Percentiles rank a stretch among this genome's conserved stretches.
These are phyloP conservation scores for Enteromius unitaeniatus DNA, from an alignment of 2,797 vertebrate genomes.

Conservation along the genomic window DNA sequence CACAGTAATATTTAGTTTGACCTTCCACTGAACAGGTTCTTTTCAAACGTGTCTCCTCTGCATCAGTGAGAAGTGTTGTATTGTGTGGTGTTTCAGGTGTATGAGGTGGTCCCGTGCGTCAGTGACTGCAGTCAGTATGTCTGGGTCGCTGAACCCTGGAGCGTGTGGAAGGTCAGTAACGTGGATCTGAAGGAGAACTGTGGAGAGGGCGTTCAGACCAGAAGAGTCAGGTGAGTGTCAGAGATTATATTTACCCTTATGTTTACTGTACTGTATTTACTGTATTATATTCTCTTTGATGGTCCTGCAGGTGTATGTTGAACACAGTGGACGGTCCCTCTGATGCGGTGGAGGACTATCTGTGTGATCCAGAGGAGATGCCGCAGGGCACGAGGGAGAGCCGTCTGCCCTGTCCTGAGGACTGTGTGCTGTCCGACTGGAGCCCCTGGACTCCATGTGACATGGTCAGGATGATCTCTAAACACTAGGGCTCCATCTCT, in stretches of 20 bases:
- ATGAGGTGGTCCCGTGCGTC: constrained; percentile 95
- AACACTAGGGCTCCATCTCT: not conserved
- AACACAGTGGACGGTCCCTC: constrained; percentile 95
- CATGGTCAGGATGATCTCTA: constrained; percentile 82
- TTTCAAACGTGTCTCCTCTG: not conserved
- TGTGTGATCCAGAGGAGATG: constrained; percentile 98
- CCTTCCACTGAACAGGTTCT: not conserved
- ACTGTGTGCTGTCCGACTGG: constrained; percentile 96
- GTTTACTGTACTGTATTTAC: not conserved
- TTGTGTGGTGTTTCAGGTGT: constrained; percentile 81
- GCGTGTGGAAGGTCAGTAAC: constrained; percentile 93
- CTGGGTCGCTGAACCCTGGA: constrained; percentile 96
- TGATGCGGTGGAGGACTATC: constrained; percentile 92
- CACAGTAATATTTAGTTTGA: not conserved
- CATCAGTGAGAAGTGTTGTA: not conserved
- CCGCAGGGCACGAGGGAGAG: constrained; percentile 91
- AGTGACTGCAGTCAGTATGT: constrained; percentile 95
- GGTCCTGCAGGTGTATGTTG: constrained; percentile 88
- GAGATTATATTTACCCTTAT: not conserved
- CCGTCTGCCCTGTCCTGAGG: constrained; percentile 91
- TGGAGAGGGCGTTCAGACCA: constrained; percentile 93
- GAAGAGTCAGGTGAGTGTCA: constrained; percentile 90
- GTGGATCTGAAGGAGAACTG: constrained; percentile 94
- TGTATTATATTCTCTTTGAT: not conserved
- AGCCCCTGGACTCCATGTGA: constrained; percentile 88